phyloP scores from a whole-genome alignment of 2,797 vertebrate genomes.

The Chromis chromis region DNA sequence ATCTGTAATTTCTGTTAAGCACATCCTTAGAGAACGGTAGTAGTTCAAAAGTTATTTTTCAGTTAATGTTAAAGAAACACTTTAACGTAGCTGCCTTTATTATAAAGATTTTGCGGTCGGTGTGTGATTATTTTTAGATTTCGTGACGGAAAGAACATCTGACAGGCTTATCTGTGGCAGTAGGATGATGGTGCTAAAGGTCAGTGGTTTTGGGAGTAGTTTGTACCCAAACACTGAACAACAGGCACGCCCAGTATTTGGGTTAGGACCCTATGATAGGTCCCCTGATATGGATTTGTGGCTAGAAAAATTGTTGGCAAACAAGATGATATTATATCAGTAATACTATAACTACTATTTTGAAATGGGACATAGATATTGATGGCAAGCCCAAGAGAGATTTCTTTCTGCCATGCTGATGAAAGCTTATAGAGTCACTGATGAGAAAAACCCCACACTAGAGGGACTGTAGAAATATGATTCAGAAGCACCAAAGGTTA shows the following conservation, averaged over 20 bases:
- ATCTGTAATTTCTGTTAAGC: background rate
- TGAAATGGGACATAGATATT: slow-evolving; percentile 10
- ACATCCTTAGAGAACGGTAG: background rate
- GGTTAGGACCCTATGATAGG: background rate
- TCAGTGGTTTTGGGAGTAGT: slow-evolving; percentile 35
- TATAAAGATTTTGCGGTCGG: background rate
- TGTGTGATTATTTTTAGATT: slow-evolving; percentile 20
- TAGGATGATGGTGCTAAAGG: slow-evolving; percentile 29
- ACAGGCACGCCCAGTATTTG: background rate
- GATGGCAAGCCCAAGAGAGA: slow-evolving; percentile 2
- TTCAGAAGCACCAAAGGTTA: slow-evolving; percentile 15
- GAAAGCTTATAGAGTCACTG: slow-evolving; percentile 27
- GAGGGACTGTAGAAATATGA: slow-evolving; percentile 8
- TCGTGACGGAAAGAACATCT: slow-evolving; percentile 29
- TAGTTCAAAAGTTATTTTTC: background rate
- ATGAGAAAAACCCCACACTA: slow-evolving; percentile 28
- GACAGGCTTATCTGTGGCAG: slow-evolving; percentile 35
- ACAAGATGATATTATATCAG: background rate
- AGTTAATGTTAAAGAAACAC: background rate
- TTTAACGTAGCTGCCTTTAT: background rate
- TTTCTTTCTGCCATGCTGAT: slow-evolving; percentile 21
- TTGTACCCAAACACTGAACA: slow-evolving; percentile 28
- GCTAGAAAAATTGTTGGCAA: background rate
- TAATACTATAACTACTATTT: background rate
- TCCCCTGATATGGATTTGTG: slow-evolving; percentile 6